Percentiles rank a stretch among this genome's conserved stretches.
These are phyloP conservation scores for Eucidaris tribuloides DNA, from an alignment of 35 echinoderm and acorn worm genomes.

Conservation along the genomic window DNA sequence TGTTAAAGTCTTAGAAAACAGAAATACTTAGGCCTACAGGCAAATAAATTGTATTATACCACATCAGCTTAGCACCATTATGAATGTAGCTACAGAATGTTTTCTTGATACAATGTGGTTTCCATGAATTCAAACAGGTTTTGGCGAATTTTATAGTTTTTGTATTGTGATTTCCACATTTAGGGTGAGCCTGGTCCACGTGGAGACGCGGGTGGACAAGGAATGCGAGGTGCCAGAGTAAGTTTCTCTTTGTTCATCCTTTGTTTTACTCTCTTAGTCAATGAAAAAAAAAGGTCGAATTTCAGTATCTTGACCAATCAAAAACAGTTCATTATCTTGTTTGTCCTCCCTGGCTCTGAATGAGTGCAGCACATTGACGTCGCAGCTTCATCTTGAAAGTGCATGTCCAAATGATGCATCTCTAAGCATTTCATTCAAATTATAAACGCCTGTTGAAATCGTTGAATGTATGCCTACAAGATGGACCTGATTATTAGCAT, in stretches of 20 bases:
- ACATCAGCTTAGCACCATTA: no score
- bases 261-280: background rate
- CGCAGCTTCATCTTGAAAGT: background rate
- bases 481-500: no score
- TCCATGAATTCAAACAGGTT: background rate
- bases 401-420: background rate
- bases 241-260: background rate
- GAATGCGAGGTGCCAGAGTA: background rate
- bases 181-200: slow-evolving; percentile 6
- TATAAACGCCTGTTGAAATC: background rate
- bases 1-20: no score
- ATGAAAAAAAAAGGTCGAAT: no score
- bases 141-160: background rate
- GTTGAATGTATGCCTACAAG: no score
- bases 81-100: no score
- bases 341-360: background rate
- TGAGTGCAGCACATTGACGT: background rate
- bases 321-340: background rate
- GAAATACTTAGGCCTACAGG: no score
- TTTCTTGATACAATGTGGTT: background rate
- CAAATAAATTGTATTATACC: no score
- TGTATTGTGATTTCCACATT: background rate
- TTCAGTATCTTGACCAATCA: background rate
- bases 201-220: slow-evolving; percentile 16
- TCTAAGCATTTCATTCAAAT: background rate